Evolutionary conservation across 2,797 vertebrate species (phyloP).

Genomic region (Semaprochilodus insignis): DNA sequence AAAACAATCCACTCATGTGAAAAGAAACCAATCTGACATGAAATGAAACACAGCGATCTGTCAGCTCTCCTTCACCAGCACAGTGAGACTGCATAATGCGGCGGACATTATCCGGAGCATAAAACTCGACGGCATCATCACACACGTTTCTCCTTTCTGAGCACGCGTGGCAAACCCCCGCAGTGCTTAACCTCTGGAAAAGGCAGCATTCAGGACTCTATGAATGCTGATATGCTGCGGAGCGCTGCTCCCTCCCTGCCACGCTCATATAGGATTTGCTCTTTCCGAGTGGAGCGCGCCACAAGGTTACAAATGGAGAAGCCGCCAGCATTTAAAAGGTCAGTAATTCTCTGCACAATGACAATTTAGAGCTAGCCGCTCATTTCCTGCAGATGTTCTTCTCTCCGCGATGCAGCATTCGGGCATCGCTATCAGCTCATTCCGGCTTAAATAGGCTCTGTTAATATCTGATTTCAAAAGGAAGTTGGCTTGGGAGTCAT

Average conservation of each 20-base stretch:
- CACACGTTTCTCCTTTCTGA: conserved; percentile 52
- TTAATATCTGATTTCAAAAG: conserved; percentile 11
- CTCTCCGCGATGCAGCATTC: conserved; percentile 9
- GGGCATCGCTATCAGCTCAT: conserved; percentile 32
- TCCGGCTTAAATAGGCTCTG: conserved; percentile 27
- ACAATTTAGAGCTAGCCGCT: conserved; percentile 37
- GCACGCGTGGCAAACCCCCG: conserved; percentile 54
- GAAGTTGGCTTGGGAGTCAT: conserved; percentile 8
- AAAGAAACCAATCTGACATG: conserved; percentile 43
- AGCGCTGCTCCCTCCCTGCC: conserved; percentile 18
- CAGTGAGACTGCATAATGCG: conserved; percentile 39
- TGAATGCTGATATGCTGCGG: conserved; percentile 58
- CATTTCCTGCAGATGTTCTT: conserved; percentile 48
- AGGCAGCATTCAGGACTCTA: conserved; percentile 56
- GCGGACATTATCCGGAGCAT: conserved; percentile 49
- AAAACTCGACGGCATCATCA: conserved; percentile 40
- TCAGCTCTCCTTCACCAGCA: conserved; percentile 28
- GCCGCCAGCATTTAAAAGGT: conserved; percentile 57
- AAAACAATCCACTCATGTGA: conserved; percentile 11
- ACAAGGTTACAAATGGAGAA: conserved; percentile 56
- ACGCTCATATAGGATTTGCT: conserved; percentile 44
- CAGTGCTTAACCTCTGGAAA: conserved; percentile 63
- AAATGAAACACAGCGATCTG: conserved; percentile 38
- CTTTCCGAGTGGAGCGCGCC: conserved; percentile 45
- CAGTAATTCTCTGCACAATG: conserved; percentile 58